Conservation (phyloP, 1,140 invertebrate genomes). For the Drosophila obscura region DNA sequence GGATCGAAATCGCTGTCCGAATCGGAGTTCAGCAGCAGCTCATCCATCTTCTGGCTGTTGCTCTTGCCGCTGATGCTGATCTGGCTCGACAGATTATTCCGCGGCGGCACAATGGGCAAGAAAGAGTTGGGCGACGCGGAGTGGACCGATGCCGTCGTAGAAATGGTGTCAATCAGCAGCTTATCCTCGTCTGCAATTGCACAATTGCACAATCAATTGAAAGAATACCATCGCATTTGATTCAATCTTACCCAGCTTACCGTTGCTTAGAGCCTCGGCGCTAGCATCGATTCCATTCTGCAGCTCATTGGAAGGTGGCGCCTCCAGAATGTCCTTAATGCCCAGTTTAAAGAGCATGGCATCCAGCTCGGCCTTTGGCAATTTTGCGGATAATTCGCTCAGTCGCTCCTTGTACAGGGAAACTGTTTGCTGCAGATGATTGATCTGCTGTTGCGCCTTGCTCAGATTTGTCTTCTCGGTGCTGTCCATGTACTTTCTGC, state of each 20-base stretch:
- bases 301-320: constrained; percentile 54
- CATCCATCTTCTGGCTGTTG: constrained; percentile 91
- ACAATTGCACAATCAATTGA: not conserved
- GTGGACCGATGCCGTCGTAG: constrained; percentile 69
- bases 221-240: not conserved
- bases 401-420: constrained; percentile 85
- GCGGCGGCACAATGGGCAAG: constrained; percentile 88
- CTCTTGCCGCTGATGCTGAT: constrained; percentile 85
- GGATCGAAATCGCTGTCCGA: constrained; percentile 92
- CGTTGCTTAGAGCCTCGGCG: constrained; percentile 62
- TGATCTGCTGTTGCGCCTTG: constrained; percentile 85
- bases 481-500: constrained; percentile 78
- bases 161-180: constrained; percentile 78
- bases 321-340: constrained; percentile 79
- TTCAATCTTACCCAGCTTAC: constrained; percentile 64
- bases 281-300: constrained; percentile 47
- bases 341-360: constrained; percentile 72
- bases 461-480: constrained; percentile 85
- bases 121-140: constrained; percentile 72
- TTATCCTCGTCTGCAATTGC: constrained; percentile 80
- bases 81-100: constrained; percentile 86
- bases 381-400: constrained; percentile 80
- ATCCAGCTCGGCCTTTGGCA: constrained; percentile 82
- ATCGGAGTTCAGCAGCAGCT: constrained; percentile 91
- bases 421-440: constrained; percentile 85